Conservation (phyloP, 2,888 invertebrate species). For the Cinara cedri region DNA sequence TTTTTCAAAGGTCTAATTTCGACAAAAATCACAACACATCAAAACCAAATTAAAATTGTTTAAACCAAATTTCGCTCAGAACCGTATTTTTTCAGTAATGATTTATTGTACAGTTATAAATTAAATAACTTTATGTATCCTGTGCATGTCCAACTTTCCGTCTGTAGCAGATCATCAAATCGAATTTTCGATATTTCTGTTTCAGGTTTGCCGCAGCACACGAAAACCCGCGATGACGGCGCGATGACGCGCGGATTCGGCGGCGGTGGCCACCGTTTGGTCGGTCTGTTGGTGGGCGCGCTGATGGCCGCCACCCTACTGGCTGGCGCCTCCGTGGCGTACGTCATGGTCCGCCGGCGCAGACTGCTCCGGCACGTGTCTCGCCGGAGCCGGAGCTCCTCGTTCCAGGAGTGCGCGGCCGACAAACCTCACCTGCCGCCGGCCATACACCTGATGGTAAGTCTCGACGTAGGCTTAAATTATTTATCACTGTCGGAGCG, state of each 20-base stretch:
- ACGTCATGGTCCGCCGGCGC: conserved; percentile 73
- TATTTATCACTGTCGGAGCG: no score
- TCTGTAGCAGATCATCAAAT: no score
- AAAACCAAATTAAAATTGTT: no score
- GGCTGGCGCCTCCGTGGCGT: conserved; percentile 72
- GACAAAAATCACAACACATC: no score
- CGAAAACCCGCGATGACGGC: conserved; percentile 12
- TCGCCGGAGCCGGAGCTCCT: conserved; percentile 59
- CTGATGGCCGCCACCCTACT: conserved; percentile 76
- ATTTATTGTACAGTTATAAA: no score
- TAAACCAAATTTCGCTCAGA: no score
- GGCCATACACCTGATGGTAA: conserved; percentile 52
- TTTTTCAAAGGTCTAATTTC: no score
- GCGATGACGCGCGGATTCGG: not conserved
- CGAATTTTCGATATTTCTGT: not conserved
- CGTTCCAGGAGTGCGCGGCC: conserved; percentile 41
- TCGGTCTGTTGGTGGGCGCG: conserved; percentile 73
- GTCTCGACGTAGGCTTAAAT: no score
- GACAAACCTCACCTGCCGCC: conserved; percentile 53
- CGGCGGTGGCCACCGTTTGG: conserved; percentile 60
- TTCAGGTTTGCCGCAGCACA: conserved; percentile 44
- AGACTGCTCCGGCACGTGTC: conserved; percentile 64
- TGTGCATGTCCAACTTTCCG: no score
- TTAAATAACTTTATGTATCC: no score
- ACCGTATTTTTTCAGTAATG: no score